Evolutionary conservation across 2,797 vertebrate genomes (phyloP), one percentile per base, ranked within the genome.

Genomic region (Catamblyrhynchus diadema): DNA sequence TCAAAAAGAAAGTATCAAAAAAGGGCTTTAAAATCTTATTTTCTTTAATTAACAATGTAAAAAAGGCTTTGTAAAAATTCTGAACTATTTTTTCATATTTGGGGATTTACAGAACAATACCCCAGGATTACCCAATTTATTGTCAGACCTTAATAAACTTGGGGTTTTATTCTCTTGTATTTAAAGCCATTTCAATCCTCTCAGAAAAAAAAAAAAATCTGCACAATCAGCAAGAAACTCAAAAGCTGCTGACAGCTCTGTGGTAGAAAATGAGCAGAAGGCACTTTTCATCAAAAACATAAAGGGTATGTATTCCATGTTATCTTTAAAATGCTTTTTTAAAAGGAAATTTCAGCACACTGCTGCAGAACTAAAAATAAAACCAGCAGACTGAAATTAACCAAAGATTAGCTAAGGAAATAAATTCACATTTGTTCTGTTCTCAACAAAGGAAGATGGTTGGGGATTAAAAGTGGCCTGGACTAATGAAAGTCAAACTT

Each of bases 61-160:
- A 67, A 91, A 85, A 50, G 32, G 32, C 41, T 73, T 75, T 47
- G 56, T 48, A 80, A 90, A 85, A 90, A 77, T 80, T 81, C 53
- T 22, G 10, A 92, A 42, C 7, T 16, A n/a, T 79, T 77, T 60
- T 71, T 84, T 48, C 45, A 24, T 27, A 72, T 71, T 75, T 65
- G 41, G 6, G 15, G 42, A 88, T 25, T 85, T 51, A 92, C 51
- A 95, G 75, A 90, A 88, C 84, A 93, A 90, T 75, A 71, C 15
- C 45, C 28, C 25, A 64, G 66, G 42, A 96, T 84, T 72, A 91
- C 10, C 24, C 28, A 60, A 51, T 70, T 21, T 82, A 42, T 78
- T 91, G 69, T 92, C 44, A 87, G 71, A 87, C 81, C 39, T 86
- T 92, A 95, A 95, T 70, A 94, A 96, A 94, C 33, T 41, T 90